Conservation (phyloP, 2,113 vertebrate genomes). For the Spea bombifrons region DNA sequence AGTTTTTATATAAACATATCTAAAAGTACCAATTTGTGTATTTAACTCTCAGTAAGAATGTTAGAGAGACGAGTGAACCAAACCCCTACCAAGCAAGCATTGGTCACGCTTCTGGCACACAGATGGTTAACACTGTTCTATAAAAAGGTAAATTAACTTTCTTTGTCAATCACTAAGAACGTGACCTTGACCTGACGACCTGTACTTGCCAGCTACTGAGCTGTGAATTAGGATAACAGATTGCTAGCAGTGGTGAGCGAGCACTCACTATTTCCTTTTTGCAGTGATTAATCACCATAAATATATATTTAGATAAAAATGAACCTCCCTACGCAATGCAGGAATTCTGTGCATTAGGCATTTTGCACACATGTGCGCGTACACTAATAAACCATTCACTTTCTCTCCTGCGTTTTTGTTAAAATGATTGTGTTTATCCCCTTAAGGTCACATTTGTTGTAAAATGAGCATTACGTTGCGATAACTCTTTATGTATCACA, state of each 20-base stretch:
- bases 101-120: no score
- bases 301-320: slow-evolving; percentile 25
- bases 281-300: slow-evolving; percentile 21
- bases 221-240: slow-evolving; percentile 38
- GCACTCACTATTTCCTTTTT: slow-evolving; percentile 31
- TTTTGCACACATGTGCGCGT: not conserved
- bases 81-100: no score
- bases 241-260: slow-evolving; percentile 12
- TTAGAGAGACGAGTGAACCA: no score
- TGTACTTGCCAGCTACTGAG: slow-evolving; percentile 20
- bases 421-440: not conserved
- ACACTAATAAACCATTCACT: not conserved
- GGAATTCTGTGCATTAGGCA: not conserved
- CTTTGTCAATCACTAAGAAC: slow-evolving; percentile 15
- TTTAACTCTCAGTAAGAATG: not conserved
- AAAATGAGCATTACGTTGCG: not conserved
- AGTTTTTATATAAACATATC: no score
- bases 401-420: not conserved
- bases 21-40: no score
- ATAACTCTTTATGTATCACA: no score
- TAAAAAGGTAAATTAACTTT: slow-evolving; percentile 8
- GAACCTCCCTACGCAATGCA: not conserved
- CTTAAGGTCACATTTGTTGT: not conserved
- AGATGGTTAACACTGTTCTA: no score
- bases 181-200: slow-evolving; percentile 29